These are phyloP conservation scores for Synergus gifuensis DNA, from an alignment of 2,888 invertebrate genomes.

Conservation along the genomic window DNA sequence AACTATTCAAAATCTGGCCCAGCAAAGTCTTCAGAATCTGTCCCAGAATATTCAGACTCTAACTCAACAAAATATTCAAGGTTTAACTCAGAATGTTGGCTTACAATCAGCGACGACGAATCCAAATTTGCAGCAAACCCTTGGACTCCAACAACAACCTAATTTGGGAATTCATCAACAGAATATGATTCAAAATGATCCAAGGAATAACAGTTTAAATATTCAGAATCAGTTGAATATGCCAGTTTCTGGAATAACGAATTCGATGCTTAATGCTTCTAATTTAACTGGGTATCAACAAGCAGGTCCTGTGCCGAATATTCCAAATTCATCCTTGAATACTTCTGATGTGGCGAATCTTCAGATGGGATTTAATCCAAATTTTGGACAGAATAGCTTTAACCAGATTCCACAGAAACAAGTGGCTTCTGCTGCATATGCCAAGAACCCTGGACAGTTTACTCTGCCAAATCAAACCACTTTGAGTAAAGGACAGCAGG, in stretches of 20 bases:
- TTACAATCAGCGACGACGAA: slow-evolving; percentile 57
- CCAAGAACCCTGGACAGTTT: slow-evolving; percentile 63
- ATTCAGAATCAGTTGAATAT: slow-evolving; percentile 62
- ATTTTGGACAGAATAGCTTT: slow-evolving; percentile 62
- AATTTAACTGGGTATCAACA: slow-evolving; percentile 63
- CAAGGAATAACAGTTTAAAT: slow-evolving; percentile 58
- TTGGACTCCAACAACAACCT: slow-evolving; percentile 56
- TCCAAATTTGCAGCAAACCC: slow-evolving; percentile 55
- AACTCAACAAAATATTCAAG: slow-evolving; percentile 33
- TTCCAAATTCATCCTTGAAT: slow-evolving; percentile 32
- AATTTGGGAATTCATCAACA: slow-evolving; percentile 60
- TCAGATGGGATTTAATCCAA: slow-evolving; percentile 48
- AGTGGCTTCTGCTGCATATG: slow-evolving; percentile 62
- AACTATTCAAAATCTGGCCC: slow-evolving; percentile 39
- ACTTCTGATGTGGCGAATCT: slow-evolving; percentile 6
- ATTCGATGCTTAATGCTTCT: slow-evolving; percentile 48
- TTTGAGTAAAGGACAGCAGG: slow-evolving; percentile 57
- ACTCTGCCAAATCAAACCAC: slow-evolving; percentile 61
- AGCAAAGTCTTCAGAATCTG: slow-evolving; percentile 45
- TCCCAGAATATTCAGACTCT: slow-evolving; percentile 43
- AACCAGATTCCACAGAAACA: slow-evolving; percentile 66
- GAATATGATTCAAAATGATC: slow-evolving; percentile 54
- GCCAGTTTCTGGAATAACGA: slow-evolving; percentile 54
- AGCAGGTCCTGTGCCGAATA: slow-evolving; percentile 45
- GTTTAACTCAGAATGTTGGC: slow-evolving; percentile 47